Conservation (phyloP, 2,113 vertebrate species). For the Alethe diademata region DNA sequence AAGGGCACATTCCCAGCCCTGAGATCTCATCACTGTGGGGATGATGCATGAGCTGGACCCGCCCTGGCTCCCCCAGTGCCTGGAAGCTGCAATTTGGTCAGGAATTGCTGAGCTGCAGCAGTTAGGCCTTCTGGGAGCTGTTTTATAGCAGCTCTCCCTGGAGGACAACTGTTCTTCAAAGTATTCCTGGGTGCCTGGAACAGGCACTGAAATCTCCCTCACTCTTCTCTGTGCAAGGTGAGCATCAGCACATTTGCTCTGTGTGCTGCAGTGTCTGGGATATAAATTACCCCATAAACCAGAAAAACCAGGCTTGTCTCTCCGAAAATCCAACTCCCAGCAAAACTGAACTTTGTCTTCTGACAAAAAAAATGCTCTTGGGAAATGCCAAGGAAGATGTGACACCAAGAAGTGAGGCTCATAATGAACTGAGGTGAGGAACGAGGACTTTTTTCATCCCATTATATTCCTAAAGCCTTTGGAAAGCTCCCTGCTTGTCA, state of each 20-base stretch:
- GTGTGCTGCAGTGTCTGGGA: neutral
- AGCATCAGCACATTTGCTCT: neutral
- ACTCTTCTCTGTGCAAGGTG: neutral
- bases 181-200: neutral
- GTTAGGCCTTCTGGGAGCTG: neutral
- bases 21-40: neutral
- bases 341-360: neutral
- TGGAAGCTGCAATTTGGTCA: neutral
- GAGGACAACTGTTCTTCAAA: neutral
- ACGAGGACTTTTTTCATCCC: neutral
- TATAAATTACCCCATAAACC: constrained; percentile 18
- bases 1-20: neutral
- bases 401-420: neutral
- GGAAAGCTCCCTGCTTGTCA: neutral
- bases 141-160: neutral
- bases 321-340: neutral
- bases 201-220: neutral
- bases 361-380: neutral
- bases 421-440: neutral
- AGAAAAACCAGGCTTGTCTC: neutral
- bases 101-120: constrained; percentile 1
- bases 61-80: neutral
- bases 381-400: constrained; percentile 9
- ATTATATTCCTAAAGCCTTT: constrained; percentile 6
- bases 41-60: neutral